A percentile compares a stretch with the other conserved stretches of the same genome.
Evolutionary conservation across 2,797 vertebrate genomes (phyloP).

Genomic region (Sebastes hopkinsi): DNA sequence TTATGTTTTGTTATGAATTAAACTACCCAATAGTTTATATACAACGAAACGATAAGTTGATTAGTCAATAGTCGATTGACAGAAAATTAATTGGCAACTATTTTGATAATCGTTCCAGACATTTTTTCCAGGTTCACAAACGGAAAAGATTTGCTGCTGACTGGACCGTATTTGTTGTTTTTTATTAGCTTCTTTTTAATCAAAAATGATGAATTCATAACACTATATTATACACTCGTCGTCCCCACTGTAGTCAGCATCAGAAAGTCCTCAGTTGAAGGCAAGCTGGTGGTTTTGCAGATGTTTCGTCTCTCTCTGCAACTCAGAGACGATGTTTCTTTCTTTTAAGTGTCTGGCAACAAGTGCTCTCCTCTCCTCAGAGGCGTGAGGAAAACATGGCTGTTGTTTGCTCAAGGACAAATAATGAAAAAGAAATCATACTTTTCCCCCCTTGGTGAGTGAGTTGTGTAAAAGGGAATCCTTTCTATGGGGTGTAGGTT

Average conservation of each 20-base stretch:
- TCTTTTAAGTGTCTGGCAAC: conserved; percentile 6
- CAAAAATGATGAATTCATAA: background rate
- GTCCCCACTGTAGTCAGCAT: background rate
- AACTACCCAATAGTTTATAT: background rate
- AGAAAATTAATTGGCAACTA: background rate
- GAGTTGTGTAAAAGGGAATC: conserved; percentile 24
- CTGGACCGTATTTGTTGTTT: background rate
- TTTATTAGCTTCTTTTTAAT: background rate
- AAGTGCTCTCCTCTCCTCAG: conserved; percentile 20
- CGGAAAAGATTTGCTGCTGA: background rate
- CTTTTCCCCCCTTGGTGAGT: background rate
- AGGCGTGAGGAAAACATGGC: conserved; percentile 25
- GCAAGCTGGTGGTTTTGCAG: background rate
- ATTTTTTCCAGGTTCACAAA: background rate
- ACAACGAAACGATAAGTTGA: background rate
- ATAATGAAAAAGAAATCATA: background rate
- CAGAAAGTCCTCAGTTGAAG: background rate
- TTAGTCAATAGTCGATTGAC: background rate
- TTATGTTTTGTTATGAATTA: background rate
- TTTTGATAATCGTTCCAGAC: background rate
- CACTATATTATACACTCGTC: background rate
- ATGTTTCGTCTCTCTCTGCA: conserved; percentile 2
- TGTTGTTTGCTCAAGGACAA: conserved; percentile 60
- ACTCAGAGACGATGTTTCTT: conserved; percentile 14
- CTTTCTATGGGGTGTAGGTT: conserved; percentile 26